phyloP scores from a whole-genome alignment of 2,888 invertebrate species.

The Cataglyphis rosenhaueri region DNA sequence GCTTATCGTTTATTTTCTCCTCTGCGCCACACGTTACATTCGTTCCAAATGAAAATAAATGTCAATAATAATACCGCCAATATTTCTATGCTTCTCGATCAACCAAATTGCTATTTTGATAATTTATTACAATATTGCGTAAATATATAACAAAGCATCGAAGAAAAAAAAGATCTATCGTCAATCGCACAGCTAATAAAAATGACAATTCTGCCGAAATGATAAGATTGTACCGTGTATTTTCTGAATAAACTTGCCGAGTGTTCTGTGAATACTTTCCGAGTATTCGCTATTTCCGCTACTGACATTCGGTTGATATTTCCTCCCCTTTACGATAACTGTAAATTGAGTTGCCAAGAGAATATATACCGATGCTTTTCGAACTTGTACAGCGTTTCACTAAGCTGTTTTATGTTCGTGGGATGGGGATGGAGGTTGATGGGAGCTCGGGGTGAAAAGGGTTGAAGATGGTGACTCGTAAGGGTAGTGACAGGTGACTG shows the following conservation, averaged over 20 bases:
- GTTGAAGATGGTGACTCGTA: conserved; percentile 62
- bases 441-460: conserved; percentile 54
- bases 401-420: conserved; percentile 45
- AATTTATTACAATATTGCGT: conserved; percentile 10
- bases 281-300: conserved; percentile 19
- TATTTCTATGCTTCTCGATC: background rate
- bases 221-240: conserved; percentile 19
- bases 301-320: conserved; percentile 45
- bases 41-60: conserved; percentile 22
- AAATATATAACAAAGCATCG: background rate
- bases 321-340: conserved; percentile 49
- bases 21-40: background rate
- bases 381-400: conserved; percentile 45
- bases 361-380: conserved; percentile 49
- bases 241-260: conserved; percentile 32
- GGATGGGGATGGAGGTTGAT: conserved; percentile 54
- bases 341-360: conserved; percentile 51
- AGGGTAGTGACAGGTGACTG: conserved; percentile 79
- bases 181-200: background rate
- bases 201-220: conserved; percentile 21
- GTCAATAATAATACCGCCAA: background rate
- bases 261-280: conserved; percentile 9
- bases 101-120: conserved; percentile 24
- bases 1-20: conserved; percentile 25
- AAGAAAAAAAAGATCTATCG: background rate